A percentile compares a stretch with the other conserved stretches of the same genome.
Conservation (phyloP, 2,797 vertebrate genomes). For the Enteromius viviparus region DNA sequence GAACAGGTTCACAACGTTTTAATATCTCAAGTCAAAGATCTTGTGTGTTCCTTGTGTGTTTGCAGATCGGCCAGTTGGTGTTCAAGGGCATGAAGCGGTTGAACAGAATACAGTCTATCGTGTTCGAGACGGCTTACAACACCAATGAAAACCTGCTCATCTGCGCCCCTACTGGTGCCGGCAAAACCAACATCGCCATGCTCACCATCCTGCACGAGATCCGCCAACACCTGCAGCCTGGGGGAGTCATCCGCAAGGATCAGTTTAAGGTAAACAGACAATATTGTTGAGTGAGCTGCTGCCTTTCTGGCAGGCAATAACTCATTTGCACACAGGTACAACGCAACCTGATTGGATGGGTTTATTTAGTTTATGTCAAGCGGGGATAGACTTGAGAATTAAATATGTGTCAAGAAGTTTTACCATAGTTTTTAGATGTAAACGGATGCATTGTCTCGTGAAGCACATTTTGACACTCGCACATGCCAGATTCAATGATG, state of each 20-base stretch:
- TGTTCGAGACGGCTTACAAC: slow-evolving; percentile 97
- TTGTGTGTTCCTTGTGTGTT: neutral
- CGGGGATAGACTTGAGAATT: slow-evolving; percentile 22
- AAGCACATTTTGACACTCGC: neutral
- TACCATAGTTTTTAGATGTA: slow-evolving; percentile 67
- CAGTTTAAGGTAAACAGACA: slow-evolving; percentile 89
- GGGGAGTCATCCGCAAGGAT: slow-evolving; percentile 92
- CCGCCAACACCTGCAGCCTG: slow-evolving; percentile 91
- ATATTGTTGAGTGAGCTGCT: slow-evolving; percentile 24
- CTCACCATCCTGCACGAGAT: slow-evolving; percentile 94
- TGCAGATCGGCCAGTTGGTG: slow-evolving; percentile 91
- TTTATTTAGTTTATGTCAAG: slow-evolving; percentile 63
- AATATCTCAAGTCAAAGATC: no score
- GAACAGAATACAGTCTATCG: slow-evolving; percentile 96
- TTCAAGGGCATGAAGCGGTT: slow-evolving; percentile 94
- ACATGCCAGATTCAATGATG: slow-evolving; percentile 66
- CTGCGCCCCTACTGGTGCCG: slow-evolving; percentile 95
- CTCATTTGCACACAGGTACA: slow-evolving; percentile 52
- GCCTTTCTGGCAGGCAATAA: slow-evolving; percentile 23
- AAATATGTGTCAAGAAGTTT: slow-evolving; percentile 46
- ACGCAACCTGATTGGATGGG: slow-evolving; percentile 5
- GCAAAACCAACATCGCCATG: slow-evolving; percentile 99
- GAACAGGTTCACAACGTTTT: neutral
- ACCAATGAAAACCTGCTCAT: slow-evolving; percentile 98
- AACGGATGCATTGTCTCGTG: slow-evolving; percentile 76